These are phyloP conservation scores for Rhadina sibilatrix DNA, from an alignment of 2,113 vertebrate species.

Conservation along the genomic window DNA sequence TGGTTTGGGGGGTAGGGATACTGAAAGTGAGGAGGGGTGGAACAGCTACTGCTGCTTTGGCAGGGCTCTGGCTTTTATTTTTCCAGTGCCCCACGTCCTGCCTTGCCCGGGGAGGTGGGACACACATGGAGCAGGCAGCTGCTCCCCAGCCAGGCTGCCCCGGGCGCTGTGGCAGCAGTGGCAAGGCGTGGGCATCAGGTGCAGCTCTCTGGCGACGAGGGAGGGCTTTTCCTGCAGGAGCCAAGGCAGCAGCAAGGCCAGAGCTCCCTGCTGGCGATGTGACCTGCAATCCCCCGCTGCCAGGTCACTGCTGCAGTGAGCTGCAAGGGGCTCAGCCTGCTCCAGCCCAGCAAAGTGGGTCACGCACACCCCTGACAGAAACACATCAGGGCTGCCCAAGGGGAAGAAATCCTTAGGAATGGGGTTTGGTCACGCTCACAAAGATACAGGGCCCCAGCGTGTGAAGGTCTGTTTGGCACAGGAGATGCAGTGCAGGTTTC, in stretches of 20 bases:
- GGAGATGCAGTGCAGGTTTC: neutral
- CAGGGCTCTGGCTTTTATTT: neutral
- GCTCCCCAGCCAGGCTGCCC: neutral
- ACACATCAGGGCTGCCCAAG: neutral
- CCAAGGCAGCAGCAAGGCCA: neutral
- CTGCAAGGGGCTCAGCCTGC: neutral
- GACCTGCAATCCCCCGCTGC: neutral
- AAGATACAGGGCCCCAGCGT: neutral
- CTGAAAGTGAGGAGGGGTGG: neutral
- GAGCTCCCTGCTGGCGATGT: neutral
- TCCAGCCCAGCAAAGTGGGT: neutral
- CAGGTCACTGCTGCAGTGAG: neutral
- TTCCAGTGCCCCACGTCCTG: accelerated
- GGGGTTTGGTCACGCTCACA: neutral
- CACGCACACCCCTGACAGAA: accelerated
- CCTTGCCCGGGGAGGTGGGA: neutral
- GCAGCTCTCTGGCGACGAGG: neutral
- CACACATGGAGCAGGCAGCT: neutral
- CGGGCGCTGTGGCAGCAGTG: neutral
- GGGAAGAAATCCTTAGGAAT: neutral
- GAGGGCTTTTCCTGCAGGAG: constrained; percentile 17
- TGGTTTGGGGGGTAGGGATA: neutral
- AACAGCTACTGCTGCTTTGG: neutral
- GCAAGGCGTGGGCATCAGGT: neutral
- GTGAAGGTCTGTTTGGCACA: neutral